Evolutionary conservation across 2,113 vertebrate species (phyloP), one percentile per base, ranked within the genome.

Genomic region (Corythaixoides concolor): DNA sequence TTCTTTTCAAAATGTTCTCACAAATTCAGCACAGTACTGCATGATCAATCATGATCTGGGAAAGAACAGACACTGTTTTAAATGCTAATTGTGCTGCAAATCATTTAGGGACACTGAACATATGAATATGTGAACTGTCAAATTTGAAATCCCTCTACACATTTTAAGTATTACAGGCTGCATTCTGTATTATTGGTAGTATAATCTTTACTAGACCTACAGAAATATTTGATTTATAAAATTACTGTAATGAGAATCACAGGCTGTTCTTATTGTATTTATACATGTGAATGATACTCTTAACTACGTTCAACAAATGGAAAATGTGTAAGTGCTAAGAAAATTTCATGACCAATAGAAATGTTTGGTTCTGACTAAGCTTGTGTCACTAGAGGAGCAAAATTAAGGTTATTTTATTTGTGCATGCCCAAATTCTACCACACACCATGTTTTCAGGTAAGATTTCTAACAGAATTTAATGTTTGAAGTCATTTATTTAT

Each of bases 11-110:
- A 96, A 77, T 45, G n/a, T 92, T 96, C 82, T 93, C 55, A 70
- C n/a, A 83, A 89, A 86, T 90, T 86, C 95, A 77, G 43, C 37
- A 80, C 50, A 37, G 75, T 88, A 47, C 45, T 74, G n/a, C 67
- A 70, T 88, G 78, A 96, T 96, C 88, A 93, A 67, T 96, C 79
- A 85, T 43, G 63, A 80, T 80, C 50, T 77, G 63, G 50, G 47
- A 93, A 94, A 86, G 85, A 94, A 85, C 67, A 96, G 88, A 70
- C 11, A 4, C 63, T 93, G 60, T 72, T 96, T 86, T 93, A 92
- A 93, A 94, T 93, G 85, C 72, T 95, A 94, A 96, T 94, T 96
- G 56, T 88, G 17, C 43, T 78, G 21, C 79, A 66, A 79, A 94
- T 86, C 72, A 84, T 83, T 91, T 93, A 76, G 64, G 85, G 79